A percentile compares a stretch with the other conserved stretches of the same genome.
These are phyloP conservation scores for Cactoblastis cactorum DNA, from an alignment of 2,888 invertebrate genomes.

Conservation along the genomic window DNA sequence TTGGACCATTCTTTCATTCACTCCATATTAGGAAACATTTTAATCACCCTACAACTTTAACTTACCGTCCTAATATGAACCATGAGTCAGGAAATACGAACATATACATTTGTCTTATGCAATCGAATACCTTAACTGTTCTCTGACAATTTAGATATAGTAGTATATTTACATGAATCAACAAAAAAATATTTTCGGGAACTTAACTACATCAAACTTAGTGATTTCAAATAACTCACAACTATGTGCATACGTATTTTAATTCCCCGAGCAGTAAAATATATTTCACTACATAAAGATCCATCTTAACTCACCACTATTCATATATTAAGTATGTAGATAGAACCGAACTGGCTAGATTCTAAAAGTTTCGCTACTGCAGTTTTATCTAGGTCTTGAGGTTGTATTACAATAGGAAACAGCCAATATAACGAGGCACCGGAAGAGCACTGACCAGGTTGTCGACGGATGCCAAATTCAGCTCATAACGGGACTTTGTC, in stretches of 20 bases:
- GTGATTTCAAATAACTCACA: no score
- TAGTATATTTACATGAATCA: background rate
- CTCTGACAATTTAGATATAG: background rate
- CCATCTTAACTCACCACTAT: no score
- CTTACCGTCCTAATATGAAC: background rate
- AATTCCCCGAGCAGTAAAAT: no score
- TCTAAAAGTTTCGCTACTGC: background rate
- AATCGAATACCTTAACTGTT: background rate
- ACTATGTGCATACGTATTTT: no score
- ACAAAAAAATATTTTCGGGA: no score
- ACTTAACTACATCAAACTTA: no score
- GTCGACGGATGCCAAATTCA: conserved; percentile 51
- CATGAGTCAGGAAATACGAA: background rate
- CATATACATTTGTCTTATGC: background rate
- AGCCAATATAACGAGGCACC: conserved; percentile 34
- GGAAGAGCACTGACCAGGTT: conserved; percentile 71
- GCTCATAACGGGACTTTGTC: conserved; percentile 64
- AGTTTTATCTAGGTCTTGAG: background rate
- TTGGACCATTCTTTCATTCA: conserved; percentile 9
- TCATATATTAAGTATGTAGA: no score
- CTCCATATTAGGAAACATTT: conserved; percentile 7
- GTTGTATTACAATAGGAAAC: conserved; percentile 4
- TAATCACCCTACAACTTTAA: background rate
- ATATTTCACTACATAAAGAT: no score
- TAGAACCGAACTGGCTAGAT: no score